phyloP scores from a whole-genome alignment of 2,797 vertebrate species.

The Myotis daubentonii region DNA sequence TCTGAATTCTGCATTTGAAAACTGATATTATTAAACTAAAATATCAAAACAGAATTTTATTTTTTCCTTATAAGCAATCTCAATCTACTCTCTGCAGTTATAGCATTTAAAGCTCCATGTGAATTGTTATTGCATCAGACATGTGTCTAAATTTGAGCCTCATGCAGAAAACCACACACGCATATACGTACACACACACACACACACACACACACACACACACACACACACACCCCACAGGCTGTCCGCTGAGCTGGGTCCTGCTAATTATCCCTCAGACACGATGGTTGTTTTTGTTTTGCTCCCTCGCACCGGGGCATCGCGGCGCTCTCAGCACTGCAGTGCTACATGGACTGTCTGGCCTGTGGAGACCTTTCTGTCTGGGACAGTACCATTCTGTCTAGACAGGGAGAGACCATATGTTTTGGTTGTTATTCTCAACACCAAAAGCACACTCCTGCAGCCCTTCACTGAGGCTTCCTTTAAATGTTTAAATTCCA shows the following conservation, averaged over 20 bases:
- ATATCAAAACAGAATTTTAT: background rate
- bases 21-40: slow-evolving; percentile 51
- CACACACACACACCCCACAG: background rate
- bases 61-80: background rate
- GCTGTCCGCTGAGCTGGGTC: background rate
- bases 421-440: slow-evolving; percentile 56
- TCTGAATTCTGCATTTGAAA: background rate
- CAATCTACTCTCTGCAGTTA: background rate
- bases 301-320: background rate
- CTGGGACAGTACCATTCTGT: slow-evolving; percentile 86
- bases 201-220: too few species aligned
- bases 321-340: slow-evolving; percentile 59
- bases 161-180: background rate
- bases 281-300: slow-evolving; percentile 47
- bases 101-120: background rate
- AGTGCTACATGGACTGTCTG: slow-evolving; percentile 78
- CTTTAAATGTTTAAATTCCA: slow-evolving; percentile 78
- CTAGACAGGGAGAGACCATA: slow-evolving; percentile 85
- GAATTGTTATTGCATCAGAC: background rate
- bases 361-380: slow-evolving; percentile 84
- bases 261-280: background rate
- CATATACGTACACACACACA: rapidly evolving
- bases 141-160: background rate
- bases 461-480: slow-evolving; percentile 1
- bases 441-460: background rate